These are phyloP conservation scores for Myzus persicae DNA, from an alignment of 1,140 invertebrate species.

Conservation along the genomic window DNA sequence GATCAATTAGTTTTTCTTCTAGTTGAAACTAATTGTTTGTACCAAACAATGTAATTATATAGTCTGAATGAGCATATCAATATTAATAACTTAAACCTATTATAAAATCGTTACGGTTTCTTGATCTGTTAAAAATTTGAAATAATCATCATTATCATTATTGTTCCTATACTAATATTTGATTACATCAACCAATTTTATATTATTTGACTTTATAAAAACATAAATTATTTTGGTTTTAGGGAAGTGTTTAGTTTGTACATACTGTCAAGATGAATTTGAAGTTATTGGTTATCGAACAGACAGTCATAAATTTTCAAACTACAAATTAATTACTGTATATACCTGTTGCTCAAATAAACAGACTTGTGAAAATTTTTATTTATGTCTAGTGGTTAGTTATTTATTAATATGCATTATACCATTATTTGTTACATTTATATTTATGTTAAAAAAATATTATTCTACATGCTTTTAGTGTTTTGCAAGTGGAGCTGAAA, in stretches of 20 bases:
- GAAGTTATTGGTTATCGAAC: not conserved
- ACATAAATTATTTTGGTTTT: not conserved
- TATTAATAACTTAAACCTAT: not conserved
- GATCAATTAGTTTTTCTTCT: not conserved
- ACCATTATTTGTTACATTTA: not conserved
- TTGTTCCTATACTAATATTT: no score
- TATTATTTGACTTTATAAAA: not conserved
- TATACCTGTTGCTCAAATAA: slow-evolving; percentile 29
- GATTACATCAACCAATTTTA: no score
- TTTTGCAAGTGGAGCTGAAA: slow-evolving; percentile 38
- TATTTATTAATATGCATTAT: not conserved
- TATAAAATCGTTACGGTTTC: not conserved
- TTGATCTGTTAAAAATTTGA: not conserved
- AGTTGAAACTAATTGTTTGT: no score
- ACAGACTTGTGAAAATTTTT: slow-evolving; percentile 33
- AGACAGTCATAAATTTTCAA: not conserved
- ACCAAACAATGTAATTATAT: not conserved
- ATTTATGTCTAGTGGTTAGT: slow-evolving; percentile 31
- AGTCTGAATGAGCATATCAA: not conserved
- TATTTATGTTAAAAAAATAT: not conserved
- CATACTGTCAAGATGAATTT: slow-evolving; percentile 44
- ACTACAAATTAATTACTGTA: not conserved
- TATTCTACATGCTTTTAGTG: not conserved
- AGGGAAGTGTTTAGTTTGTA: not conserved
- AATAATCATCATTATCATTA: no score